Conservation (phyloP, 2,797 vertebrate genomes). For the Morelia viridis region DNA sequence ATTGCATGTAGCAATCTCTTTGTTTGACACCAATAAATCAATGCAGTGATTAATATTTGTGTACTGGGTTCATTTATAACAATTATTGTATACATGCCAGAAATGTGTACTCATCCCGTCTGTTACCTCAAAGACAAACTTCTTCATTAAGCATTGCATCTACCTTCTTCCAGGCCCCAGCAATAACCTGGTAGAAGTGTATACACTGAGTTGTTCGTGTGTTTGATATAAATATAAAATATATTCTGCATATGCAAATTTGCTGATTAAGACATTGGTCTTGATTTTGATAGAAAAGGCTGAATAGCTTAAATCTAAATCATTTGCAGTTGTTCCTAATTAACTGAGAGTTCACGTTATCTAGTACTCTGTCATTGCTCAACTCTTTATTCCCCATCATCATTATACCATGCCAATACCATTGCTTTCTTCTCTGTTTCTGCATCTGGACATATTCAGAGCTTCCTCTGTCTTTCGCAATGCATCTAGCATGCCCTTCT, state of each 20-base stretch:
- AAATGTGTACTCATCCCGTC: neutral
- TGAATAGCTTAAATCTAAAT: neutral
- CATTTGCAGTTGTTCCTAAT: neutral
- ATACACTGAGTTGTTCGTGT: rapidly evolving
- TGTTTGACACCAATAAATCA: constrained; percentile 18
- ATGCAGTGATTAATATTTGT: neutral
- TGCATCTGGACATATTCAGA: neutral
- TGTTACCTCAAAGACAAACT: constrained; percentile 21
- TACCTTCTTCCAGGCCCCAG: neutral
- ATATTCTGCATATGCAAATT: neutral
- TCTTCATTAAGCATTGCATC: rapidly evolving
- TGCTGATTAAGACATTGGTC: neutral
- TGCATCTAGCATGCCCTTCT: neutral
- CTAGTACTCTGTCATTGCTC: neutral
- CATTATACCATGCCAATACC: neutral
- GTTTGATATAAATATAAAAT: neutral
- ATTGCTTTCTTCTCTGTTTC: neutral
- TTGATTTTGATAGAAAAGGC: neutral
- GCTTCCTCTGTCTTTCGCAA: neutral
- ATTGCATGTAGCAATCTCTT: constrained; percentile 5
- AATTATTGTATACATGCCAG: constrained; percentile 5
- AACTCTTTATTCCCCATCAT: neutral
- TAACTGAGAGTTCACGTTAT: neutral
- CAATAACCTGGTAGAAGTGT: neutral
- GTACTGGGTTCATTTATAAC: constrained; percentile 11